These are phyloP conservation scores for Cephus pulcher DNA, from an alignment of 2,888 invertebrate species.

Conservation along the genomic window DNA sequence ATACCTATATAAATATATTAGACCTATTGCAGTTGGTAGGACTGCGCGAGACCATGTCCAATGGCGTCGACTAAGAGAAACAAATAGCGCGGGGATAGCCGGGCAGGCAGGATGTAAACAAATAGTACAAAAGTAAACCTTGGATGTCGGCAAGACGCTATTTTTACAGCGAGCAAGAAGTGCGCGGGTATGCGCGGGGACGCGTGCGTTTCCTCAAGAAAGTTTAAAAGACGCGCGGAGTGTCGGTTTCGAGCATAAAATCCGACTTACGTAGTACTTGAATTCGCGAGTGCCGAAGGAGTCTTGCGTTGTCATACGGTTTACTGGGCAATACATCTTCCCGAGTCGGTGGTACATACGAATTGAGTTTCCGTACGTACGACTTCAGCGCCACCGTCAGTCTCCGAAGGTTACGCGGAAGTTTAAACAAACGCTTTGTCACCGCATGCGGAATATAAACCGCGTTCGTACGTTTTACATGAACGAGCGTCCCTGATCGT, in stretches of 20 bases:
- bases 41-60: neutral
- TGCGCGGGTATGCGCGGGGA: neutral
- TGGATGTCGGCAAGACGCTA: slow-evolving; percentile 8
- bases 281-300: neutral
- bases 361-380: neutral
- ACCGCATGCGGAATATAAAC: neutral
- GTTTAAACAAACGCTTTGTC: neutral
- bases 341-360: neutral
- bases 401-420: neutral
- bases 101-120: slow-evolving; percentile 14
- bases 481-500: neutral
- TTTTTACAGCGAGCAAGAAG: slow-evolving; percentile 9
- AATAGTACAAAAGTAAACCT: slow-evolving; percentile 19
- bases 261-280: neutral
- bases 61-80: slow-evolving; percentile 6
- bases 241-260: neutral
- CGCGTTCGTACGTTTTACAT: neutral
- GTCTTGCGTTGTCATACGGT: neutral
- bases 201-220: neutral
- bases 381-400: too few relatives aligned
- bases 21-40: neutral
- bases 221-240: neutral
- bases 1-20: neutral
- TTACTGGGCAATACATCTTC: neutral
- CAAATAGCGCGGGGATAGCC: slow-evolving; percentile 1